phyloP scores from a whole-genome alignment of 2,797 vertebrate genomes.

The Tinamus major region DNA sequence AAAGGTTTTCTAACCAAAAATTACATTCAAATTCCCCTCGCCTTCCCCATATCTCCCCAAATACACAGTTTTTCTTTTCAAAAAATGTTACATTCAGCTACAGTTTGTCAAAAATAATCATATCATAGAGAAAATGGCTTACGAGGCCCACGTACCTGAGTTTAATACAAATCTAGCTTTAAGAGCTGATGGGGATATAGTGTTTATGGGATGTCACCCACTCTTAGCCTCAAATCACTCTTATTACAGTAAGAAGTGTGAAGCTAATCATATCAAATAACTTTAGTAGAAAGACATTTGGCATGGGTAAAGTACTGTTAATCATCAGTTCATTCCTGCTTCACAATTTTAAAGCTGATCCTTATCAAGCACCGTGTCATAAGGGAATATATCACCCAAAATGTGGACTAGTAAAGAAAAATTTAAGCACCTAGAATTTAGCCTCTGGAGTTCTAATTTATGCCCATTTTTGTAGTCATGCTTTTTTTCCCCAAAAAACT shows the following conservation, averaged over 20 bases:
- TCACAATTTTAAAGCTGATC: neutral
- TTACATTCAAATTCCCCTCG: neutral
- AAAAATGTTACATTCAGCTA: neutral
- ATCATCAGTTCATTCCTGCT: neutral
- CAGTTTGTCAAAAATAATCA: neutral
- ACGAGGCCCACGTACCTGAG: neutral
- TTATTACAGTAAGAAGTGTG: neutral
- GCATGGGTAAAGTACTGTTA: neutral
- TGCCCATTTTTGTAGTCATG: neutral
- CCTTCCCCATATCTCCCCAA: neutral
- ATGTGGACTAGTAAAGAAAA: neutral
- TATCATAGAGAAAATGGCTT: neutral
- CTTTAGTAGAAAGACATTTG: neutral
- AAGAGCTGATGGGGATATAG: neutral
- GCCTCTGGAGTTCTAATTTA: neutral
- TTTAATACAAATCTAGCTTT: neutral
- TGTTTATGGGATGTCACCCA: neutral
- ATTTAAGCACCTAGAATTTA: neutral
- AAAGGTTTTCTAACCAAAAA: neutral
- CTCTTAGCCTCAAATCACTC: neutral
- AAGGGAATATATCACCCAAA: neutral
- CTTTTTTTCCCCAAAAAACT: neutral
- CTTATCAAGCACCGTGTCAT: neutral
- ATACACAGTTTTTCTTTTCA: neutral
- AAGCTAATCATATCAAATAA: constrained; percentile 21